Conservation (phyloP, 2,797 vertebrate species). For the Alca torda region DNA sequence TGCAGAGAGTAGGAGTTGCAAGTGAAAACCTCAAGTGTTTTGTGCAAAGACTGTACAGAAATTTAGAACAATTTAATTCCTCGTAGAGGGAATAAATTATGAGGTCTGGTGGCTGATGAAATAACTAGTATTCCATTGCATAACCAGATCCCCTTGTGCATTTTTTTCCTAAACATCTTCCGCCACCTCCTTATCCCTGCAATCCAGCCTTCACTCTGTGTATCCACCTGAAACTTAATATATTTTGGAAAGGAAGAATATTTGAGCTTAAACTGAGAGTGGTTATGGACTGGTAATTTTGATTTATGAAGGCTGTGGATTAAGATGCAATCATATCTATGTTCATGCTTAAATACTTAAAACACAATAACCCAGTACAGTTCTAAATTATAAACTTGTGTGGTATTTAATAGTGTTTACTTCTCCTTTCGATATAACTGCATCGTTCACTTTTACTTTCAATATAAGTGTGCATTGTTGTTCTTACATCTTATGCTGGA, state of each 20-base stretch:
- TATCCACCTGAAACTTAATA: not conserved
- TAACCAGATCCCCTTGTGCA: not conserved
- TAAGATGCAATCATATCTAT: not conserved
- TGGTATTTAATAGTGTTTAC: not conserved
- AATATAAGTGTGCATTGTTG: not conserved
- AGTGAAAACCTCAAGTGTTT: not conserved
- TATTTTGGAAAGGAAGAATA: not conserved
- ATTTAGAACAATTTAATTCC: not conserved
- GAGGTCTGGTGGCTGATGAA: constrained; percentile 39
- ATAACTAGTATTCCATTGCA: constrained; percentile 31
- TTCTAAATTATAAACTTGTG: accelerated
- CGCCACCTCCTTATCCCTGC: not conserved
- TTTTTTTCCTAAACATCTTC: not conserved
- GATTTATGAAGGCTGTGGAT: not conserved
- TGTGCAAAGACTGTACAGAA: not conserved
- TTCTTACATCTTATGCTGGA: not conserved
- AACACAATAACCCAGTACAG: not conserved
- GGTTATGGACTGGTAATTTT: not conserved
- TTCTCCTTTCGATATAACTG: not conserved
- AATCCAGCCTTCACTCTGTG: not conserved
- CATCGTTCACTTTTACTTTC: not conserved
- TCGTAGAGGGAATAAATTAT: not conserved
- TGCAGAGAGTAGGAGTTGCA: not conserved
- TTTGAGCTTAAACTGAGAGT: not conserved
- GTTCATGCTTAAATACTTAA: not conserved